Base-by-base conservation (phyloP, 2,797 vertebrate species). In the Cossypha dichroa region DNA sequence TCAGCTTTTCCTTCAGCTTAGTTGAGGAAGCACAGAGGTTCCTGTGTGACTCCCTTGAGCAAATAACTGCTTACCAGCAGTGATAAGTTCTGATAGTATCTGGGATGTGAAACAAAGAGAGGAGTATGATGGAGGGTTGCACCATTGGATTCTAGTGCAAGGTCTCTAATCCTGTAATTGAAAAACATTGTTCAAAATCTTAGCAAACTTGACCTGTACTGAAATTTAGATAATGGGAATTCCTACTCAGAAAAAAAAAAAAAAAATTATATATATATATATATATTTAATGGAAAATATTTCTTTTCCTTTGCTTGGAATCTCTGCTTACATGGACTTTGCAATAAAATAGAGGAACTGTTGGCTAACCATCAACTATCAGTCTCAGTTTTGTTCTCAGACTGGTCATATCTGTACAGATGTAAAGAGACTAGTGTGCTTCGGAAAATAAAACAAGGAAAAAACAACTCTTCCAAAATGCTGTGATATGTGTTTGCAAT, bases 21-120 rank as follows among this genome's bases (percentile, higher is more conserved):
- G n/a, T 16, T 26, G 19, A 73, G 54, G 41, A 67, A 46, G 11
- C 40, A 54, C 26, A 62, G 54, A 40, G 12, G 3, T 55, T 85
- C 11, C 6, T 60, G 4, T 29, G 4, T 15, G 43, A 76, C n/a
- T 80, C 28, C 38, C 34, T 74, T 0, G 1, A 73, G 48, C 0
- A 0, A 40, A n/a, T 60, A 45, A 25, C 38, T 48, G 18, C 23
- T 49, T 21, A n/a, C 29, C 26, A 58, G 18, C 34, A 81, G 34
- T 5, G 33, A 4, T 45, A 43, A 56, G 4, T 60, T 73, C 46
- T 83, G 64, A 28, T 7, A 34, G 15, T 4, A 31, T 16, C 10
- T 58, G 23, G 15, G n/a, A 54, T 68, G 15, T 66, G n/a, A 18
- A 73, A 13, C 10, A 23, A 38, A 64, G 29, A 66, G n/a, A n/a